phyloP scores from a whole-genome alignment of 2,113 vertebrate species.

The Indicator maculatus region DNA sequence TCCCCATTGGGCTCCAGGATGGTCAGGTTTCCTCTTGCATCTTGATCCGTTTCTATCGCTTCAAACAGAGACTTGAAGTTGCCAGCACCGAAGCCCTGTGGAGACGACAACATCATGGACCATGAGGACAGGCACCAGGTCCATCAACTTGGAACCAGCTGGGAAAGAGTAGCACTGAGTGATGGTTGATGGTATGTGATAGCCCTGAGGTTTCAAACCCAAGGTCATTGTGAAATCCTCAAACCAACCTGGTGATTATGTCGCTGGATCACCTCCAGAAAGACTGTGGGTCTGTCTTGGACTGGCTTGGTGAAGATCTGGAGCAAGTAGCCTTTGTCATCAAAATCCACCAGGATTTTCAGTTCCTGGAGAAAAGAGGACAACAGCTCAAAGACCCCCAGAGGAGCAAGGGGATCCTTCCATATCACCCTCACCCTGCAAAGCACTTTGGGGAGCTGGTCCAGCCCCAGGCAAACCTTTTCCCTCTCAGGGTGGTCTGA shows the following conservation, averaged over 20 bases:
- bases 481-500: neutral
- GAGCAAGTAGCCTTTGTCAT: conserved; percentile 94
- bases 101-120: neutral
- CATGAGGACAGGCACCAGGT: rapidly evolving
- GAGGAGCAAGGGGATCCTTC: neutral
- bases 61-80: conserved; percentile 97
- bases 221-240: neutral
- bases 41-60: conserved; percentile 92
- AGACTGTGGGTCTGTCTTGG: conserved; percentile 96
- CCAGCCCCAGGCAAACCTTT: neutral
- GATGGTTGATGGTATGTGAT: neutral
- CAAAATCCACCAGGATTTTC: conserved; percentile 93
- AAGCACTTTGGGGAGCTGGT: neutral
- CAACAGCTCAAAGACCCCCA: rapidly evolving
- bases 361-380: conserved; percentile 80
- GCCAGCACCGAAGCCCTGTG: conserved; percentile 93
- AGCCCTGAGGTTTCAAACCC: neutral
- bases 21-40: conserved; percentile 89
- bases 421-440: neutral
- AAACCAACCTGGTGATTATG: conserved; percentile 91
- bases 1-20: conserved; percentile 79
- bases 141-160: rapidly evolving
- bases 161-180: neutral
- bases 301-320: conserved; percentile 98
- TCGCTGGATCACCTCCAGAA: conserved; percentile 95